These are phyloP conservation scores for Anagyrus pseudococci DNA, from an alignment of 2,888 invertebrate genomes.

Conservation along the genomic window DNA sequence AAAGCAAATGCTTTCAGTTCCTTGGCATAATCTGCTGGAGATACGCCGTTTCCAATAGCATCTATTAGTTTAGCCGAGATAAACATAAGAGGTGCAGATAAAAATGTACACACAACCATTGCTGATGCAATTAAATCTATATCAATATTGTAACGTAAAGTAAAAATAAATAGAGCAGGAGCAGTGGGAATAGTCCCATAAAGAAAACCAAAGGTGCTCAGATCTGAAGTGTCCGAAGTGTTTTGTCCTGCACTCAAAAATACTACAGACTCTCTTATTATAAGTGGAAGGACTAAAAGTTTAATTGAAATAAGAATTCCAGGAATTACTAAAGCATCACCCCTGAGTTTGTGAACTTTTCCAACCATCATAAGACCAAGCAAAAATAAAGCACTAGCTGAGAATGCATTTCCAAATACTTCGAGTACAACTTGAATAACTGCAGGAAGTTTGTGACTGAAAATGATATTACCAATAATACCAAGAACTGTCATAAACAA, in stretches of 20 bases:
- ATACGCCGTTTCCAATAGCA: slow-evolving; percentile 56
- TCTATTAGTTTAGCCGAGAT: slow-evolving; percentile 90
- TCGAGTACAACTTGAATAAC: slow-evolving; percentile 78
- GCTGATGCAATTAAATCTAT: slow-evolving; percentile 91
- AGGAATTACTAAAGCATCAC: slow-evolving; percentile 81
- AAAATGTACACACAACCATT: slow-evolving; percentile 93
- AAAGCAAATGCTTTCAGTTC: slow-evolving; percentile 82
- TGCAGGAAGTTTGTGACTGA: slow-evolving; percentile 78
- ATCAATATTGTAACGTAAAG: slow-evolving; percentile 84
- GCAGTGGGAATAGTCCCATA: slow-evolving; percentile 97
- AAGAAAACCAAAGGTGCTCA: slow-evolving; percentile 92
- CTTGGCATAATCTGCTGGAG: slow-evolving; percentile 77
- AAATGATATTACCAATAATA: slow-evolving; percentile 82
- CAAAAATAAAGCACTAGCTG: slow-evolving; percentile 88
- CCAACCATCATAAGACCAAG: slow-evolving; percentile 93
- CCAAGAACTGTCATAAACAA: slow-evolving; percentile 93
- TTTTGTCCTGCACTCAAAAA: slow-evolving; percentile 74
- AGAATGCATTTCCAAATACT: slow-evolving; percentile 87
- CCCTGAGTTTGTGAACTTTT: slow-evolving; percentile 79
- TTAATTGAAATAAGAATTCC: slow-evolving; percentile 89
- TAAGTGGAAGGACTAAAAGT: slow-evolving; percentile 83
- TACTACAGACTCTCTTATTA: slow-evolving; percentile 85
- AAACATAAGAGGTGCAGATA: slow-evolving; percentile 95
- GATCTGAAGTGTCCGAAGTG: slow-evolving; percentile 77
- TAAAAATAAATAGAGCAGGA: slow-evolving; percentile 95